phyloP scores from a whole-genome alignment of 1,140 invertebrate species.

The Zaprionus davidi region DNA sequence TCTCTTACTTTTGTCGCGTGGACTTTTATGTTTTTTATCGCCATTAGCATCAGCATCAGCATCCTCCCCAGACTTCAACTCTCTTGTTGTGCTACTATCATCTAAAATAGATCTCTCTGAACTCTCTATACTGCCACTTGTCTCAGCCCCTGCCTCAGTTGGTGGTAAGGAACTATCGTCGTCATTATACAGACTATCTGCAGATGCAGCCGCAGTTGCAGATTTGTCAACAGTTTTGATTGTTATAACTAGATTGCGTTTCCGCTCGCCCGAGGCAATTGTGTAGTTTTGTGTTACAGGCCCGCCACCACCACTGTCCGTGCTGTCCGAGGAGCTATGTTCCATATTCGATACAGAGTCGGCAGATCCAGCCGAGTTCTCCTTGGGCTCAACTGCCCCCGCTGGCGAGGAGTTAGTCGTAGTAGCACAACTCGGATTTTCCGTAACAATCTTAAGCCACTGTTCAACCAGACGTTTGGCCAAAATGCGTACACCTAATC shows the following conservation, averaged over 20 bases:
- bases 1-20: constrained; percentile 71
- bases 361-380: background rate
- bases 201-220: constrained; percentile 34
- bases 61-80: constrained; percentile 61
- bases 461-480: constrained; percentile 94
- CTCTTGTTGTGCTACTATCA: constrained; percentile 65
- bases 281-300: constrained; percentile 59
- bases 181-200: constrained; percentile 48
- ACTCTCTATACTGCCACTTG: constrained; percentile 44
- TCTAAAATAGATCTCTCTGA: constrained; percentile 65
- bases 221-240: constrained; percentile 85
- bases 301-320: constrained; percentile 47
- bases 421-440: constrained; percentile 44
- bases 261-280: constrained; percentile 70
- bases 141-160: constrained; percentile 40
- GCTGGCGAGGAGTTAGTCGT: constrained; percentile 10
- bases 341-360: constrained; percentile 28
- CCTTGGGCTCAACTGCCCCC: constrained; percentile 9
- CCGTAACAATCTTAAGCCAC: constrained; percentile 94
- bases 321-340: constrained; percentile 58
- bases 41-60: constrained; percentile 36
- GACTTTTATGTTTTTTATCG: constrained; percentile 65
- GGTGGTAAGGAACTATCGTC: constrained; percentile 48
- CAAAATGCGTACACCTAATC: constrained; percentile 88
- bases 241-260: constrained; percentile 79